Evolutionary conservation across 2,888 invertebrate genomes (phyloP).

Genomic region (Drosophila mayaguana): DNA sequence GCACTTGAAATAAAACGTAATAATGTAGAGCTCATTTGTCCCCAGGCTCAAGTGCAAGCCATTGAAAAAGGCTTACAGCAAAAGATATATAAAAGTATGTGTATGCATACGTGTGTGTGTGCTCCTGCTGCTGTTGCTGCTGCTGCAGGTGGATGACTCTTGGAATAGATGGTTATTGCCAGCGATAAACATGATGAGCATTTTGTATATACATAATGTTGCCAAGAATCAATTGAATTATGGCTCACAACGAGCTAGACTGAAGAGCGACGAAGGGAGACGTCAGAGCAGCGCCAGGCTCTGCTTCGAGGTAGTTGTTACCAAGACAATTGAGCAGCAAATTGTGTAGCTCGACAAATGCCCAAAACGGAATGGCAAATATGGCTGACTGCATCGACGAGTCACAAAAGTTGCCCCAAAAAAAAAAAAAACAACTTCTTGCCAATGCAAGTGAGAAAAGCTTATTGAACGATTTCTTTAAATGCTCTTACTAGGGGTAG

Average conservation of each 20-base stretch:
- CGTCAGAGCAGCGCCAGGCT: not conserved
- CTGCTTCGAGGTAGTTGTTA: constrained; percentile 24
- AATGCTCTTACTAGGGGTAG: constrained; percentile 10
- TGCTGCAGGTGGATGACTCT: constrained; percentile 32
- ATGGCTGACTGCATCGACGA: constrained; percentile 58
- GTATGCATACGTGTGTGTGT: constrained; percentile 1
- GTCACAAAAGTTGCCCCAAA: constrained; percentile 17
- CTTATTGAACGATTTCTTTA: constrained; percentile 67
- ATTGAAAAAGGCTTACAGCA: constrained; percentile 73
- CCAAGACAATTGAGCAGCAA: constrained; percentile 80
- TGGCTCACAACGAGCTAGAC: constrained; percentile 45
- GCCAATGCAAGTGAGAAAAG: constrained; percentile 68
- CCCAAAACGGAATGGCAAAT: constrained; percentile 73
- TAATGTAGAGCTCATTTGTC: constrained; percentile 83
- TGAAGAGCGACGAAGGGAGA: not conserved
- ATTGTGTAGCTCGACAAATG: constrained; percentile 73
- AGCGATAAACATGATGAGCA: constrained; percentile 67
- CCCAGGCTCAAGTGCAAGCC: constrained; percentile 67
- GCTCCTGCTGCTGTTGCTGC: not conserved
- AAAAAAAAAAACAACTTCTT: not conserved
- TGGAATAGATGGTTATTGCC: constrained; percentile 61
- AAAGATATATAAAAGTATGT: constrained; percentile 8
- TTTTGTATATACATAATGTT: constrained; percentile 58
- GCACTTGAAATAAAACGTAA: constrained; percentile 69
- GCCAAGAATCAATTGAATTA: constrained; percentile 77